Conservation (phyloP, 2,113 vertebrate species). For the Chascanopsetta lugubris region DNA sequence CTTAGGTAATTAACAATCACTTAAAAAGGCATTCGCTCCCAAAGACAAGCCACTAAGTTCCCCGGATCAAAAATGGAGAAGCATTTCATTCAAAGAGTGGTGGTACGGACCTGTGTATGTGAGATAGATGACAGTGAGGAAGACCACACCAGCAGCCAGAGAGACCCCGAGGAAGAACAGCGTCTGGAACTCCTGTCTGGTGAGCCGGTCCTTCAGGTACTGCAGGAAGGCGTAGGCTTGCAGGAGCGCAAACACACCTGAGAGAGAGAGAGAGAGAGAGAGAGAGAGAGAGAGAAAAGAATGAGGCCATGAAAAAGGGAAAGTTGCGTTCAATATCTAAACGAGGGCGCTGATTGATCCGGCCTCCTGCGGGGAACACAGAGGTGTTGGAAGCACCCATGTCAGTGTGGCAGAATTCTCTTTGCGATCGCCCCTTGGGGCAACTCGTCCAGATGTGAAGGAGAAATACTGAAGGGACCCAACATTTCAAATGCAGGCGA, state of each 20-base stretch:
- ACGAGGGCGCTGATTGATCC: constrained; percentile 33
- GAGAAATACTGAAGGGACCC: constrained; percentile 43
- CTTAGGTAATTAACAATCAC: no score
- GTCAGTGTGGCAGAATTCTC: constrained; percentile 24
- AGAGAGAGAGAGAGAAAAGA: constrained; percentile 38
- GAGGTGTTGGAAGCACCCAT: constrained; percentile 13
- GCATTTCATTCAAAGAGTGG: no score
- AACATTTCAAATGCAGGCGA: constrained; percentile 41
- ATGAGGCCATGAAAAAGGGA: constrained; percentile 28
- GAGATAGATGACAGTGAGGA: constrained; percentile 95
- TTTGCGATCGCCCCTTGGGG: constrained; percentile 18
- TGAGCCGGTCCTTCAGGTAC: constrained; percentile 92
- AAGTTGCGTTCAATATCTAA: constrained; percentile 42
- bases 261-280: constrained; percentile 27
- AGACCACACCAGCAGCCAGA: constrained; percentile 89
- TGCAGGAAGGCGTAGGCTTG: constrained; percentile 96
- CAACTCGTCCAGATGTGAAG: constrained; percentile 39
- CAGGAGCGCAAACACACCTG: constrained; percentile 95
- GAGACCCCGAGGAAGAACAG: constrained; percentile 95
- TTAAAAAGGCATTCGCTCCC: no score
- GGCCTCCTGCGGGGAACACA: constrained; percentile 42
- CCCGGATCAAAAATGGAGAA: background rate
- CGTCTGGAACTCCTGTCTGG: constrained; percentile 95
- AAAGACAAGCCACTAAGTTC: background rate
- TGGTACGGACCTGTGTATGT: constrained; percentile 90